Base-by-base conservation (phyloP, 2,888 invertebrate genomes). In the Emmelina monodactyla region DNA sequence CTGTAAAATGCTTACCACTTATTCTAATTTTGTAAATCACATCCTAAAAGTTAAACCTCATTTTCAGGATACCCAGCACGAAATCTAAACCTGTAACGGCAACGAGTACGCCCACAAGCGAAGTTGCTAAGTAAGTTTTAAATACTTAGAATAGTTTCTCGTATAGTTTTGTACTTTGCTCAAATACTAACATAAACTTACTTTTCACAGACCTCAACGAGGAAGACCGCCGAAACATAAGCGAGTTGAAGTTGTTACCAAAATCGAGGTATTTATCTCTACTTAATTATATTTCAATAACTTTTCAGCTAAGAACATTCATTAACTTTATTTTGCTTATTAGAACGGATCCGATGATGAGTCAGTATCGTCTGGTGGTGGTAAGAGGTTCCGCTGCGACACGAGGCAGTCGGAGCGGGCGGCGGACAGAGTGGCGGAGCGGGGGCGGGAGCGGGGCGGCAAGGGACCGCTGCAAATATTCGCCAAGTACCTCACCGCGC, bases 391-490 rank as follows among this genome's bases (percentile, higher is more conserved):
- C n/a, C 28, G 41, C 47, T 42, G 49, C 15, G 42, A 48, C 40
- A 68, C 69, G 55, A 62, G 68, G 11, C 91, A 91, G 88, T 91
- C 67, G 89, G 90, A 7, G 85, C 42, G 41, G 34, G 45, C 44
- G 9, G 45, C 41, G 41, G 44, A 41, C n/a, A n/a, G n/a, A n/a
- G n/a, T n/a, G n/a, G n/a, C n/a, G n/a, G n/a, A 37, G 42, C 37
- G 12, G 45, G 47, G 40, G 40, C 38, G 28, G 14, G 34, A 35
- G 41, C 31, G 32, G 30, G 30, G 16, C 33, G 34, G 34, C 22
- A 22, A 32, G 41, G 15, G 37, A 43, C 14, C 32, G 38, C 37
- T 25, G 37, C 39, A 28, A 32, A 40, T 14, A 30, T 41, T 33
- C 38, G 43, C 14, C 40, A 39, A 16, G 22, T 43, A 41, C 39